phyloP scores from a whole-genome alignment of 2,113 vertebrate genomes.

The Trinectes maculatus region DNA sequence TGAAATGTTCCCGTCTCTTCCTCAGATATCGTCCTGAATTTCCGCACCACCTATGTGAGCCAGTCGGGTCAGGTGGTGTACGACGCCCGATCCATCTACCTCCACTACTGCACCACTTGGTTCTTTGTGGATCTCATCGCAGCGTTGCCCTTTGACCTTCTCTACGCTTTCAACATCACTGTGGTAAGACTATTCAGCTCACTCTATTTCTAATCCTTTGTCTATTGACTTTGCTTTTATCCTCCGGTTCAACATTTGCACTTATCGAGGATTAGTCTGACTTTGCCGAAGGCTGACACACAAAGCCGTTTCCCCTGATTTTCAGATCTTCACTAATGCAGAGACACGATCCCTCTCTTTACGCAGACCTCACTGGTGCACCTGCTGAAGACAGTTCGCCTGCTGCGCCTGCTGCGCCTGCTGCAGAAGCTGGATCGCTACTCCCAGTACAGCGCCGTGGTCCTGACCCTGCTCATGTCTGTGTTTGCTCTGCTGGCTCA shows the following conservation, averaged over 20 bases:
- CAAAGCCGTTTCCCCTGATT: slow-evolving; percentile 11
- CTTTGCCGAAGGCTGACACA: slow-evolving; percentile 25
- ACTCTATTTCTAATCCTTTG: slow-evolving; percentile 41
- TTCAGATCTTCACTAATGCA: too few species aligned
- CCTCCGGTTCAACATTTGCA: slow-evolving; percentile 2
- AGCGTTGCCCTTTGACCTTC: slow-evolving; percentile 91
- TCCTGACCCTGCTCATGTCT: slow-evolving; percentile 91
- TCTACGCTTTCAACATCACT: slow-evolving; percentile 90
- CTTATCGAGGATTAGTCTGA: slow-evolving; percentile 19
- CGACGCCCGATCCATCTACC: slow-evolving; percentile 87
- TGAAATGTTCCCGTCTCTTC: too few species aligned
- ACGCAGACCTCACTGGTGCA: slow-evolving; percentile 85
- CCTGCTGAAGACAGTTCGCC: slow-evolving; percentile 88
- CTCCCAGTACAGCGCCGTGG: slow-evolving; percentile 93
- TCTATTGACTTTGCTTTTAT: slow-evolving; percentile 19
- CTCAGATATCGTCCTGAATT: slow-evolving; percentile 90
- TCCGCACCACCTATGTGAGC: slow-evolving; percentile 89
- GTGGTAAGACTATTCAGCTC: slow-evolving; percentile 83
- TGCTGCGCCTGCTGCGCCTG: slow-evolving; percentile 88
- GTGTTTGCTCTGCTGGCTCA: slow-evolving; percentile 92
- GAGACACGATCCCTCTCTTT: not conserved
- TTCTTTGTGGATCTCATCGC: slow-evolving; percentile 92
- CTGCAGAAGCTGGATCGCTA: slow-evolving; percentile 92
- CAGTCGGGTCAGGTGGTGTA: slow-evolving; percentile 92
- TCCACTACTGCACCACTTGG: slow-evolving; percentile 92